Percentiles rank a stretch among this genome's conserved stretches.
Evolutionary conservation across 2,888 invertebrate species (phyloP).

Genomic region (Noctua janthe): DNA sequence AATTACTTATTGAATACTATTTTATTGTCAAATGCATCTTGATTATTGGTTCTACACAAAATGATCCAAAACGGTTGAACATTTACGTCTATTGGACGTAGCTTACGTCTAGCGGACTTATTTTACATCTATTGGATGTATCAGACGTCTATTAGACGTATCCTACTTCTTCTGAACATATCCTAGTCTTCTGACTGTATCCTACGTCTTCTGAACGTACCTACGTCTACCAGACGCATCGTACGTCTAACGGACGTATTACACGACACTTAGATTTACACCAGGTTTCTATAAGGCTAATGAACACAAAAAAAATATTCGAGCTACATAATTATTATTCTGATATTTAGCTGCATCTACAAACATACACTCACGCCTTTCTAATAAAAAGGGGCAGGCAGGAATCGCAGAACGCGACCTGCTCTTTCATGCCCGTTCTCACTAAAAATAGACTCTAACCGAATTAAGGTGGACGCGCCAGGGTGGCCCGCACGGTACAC

Average conservation of each 20-base stretch:
- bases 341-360: not conserved
- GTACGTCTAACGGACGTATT: not conserved
- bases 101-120: not conserved
- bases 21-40: slow-evolving; percentile 47
- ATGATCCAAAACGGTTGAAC: not conserved
- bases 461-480: too few relatives aligned
- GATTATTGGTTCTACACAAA: slow-evolving; percentile 1
- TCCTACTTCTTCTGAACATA: not conserved
- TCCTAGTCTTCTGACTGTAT: not conserved
- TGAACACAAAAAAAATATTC: not conserved
- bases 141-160: not conserved
- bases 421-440: not conserved
- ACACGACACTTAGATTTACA: not conserved
- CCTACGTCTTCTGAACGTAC: not conserved
- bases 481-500: too few relatives aligned
- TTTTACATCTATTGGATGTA: not conserved
- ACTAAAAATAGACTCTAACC: too few relatives aligned
- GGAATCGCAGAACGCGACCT: not conserved
- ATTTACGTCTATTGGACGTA: not conserved
- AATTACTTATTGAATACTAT: slow-evolving; percentile 26
- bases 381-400: not conserved
- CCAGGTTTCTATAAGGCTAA: too few relatives aligned
- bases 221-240: not conserved
- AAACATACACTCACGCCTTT: not conserved
- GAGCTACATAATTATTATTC: not conserved